A percentile compares a stretch with the other conserved stretches of the same genome.
Evolutionary conservation across 2,888 invertebrate genomes (phyloP).

Genomic region (Microctonus brassicae): DNA sequence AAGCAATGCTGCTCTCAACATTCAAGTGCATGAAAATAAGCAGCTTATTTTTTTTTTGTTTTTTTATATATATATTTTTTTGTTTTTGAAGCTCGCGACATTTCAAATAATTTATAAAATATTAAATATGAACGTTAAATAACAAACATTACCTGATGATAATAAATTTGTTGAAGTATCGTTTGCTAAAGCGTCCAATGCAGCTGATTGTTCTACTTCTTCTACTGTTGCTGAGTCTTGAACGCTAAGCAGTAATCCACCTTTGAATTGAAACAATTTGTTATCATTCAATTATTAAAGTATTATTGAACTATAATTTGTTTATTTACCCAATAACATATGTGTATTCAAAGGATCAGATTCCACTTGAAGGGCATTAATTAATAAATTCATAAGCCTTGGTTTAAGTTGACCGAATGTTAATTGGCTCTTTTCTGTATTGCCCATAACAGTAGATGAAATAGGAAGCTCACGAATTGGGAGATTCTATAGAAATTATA

Average conservation of each 20-base stretch:
- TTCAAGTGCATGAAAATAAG: neutral
- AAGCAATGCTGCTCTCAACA: neutral
- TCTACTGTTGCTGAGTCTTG: slow-evolving; percentile 85
- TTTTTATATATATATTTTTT: neutral
- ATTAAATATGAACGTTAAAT: too few relatives aligned
- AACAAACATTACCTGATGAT: slow-evolving; percentile 82
- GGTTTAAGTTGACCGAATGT: slow-evolving; percentile 81
- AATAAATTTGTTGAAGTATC: slow-evolving; percentile 75
- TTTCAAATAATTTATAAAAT: slow-evolving; percentile 27
- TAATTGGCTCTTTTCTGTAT: slow-evolving; percentile 61
- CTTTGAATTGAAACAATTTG: slow-evolving; percentile 60
- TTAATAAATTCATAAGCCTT: slow-evolving; percentile 83
- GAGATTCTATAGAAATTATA: slow-evolving; percentile 70
- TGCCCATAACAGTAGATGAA: slow-evolving; percentile 43
- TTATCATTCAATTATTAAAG: slow-evolving; percentile 18
- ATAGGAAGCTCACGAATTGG: slow-evolving; percentile 77
- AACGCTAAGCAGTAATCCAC: slow-evolving; percentile 82
- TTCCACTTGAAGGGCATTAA: slow-evolving; percentile 87
- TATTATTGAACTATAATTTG: slow-evolving; percentile 6
- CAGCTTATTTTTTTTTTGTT: neutral
- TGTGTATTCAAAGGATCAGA: slow-evolving; percentile 89
- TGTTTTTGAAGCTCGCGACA: neutral
- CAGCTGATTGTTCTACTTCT: slow-evolving; percentile 76
- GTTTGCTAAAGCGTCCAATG: slow-evolving; percentile 70
- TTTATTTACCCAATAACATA: slow-evolving; percentile 79